Evolutionary conservation across 1,140 invertebrate species (phyloP), one percentile per base, ranked within the genome.

Genomic region (Zaprionus tsacasi): DNA sequence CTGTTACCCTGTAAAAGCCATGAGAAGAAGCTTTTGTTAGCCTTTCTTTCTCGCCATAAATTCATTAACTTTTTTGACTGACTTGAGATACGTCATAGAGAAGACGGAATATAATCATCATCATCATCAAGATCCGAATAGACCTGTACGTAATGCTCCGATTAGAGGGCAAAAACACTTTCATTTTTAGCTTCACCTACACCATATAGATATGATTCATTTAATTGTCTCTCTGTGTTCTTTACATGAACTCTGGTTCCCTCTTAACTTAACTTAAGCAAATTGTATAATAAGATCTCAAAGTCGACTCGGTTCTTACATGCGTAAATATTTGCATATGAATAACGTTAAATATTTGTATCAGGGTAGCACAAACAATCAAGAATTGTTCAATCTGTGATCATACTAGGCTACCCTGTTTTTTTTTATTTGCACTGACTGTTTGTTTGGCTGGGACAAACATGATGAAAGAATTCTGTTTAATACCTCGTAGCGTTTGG

Each of bases 311-410:
- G 71, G 48, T 38, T 56, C 60, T 71, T 76, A 66, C 73, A 76
- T 66, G 63, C 40, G 7, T 70, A 77, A 75, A 75, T 75, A 75
- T 88, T 88, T 79, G 52, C 71, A 68, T 40, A 54, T 70, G 74
- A 87, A 88, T 88, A 88, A 85, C 63, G 60, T 72, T 48, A 81
- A 89, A 88, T 90, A 89, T 88, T 88, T 89, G 71, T 15, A 71
- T 45, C 40, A 15, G 40, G 74, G 74, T 73, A 60, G 66, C 64
- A 87, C 83, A 81, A 83, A 88, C 85, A 88, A 89, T 89, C 85
- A 88, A 79, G 85, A 88, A 88, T 89, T 81, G 71, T 89, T 85
- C 85, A 89, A 73, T 78, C 63, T 89, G 73, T 83, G 81, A 60
- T 65, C 78, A 83, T 65, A 64, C 55, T 8, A 54, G 79, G 83